Percentiles rank a stretch among this genome's conserved stretches.
These are phyloP conservation scores for Carabus problematicus DNA, from an alignment of 2,888 invertebrate species.

Conservation along the genomic window DNA sequence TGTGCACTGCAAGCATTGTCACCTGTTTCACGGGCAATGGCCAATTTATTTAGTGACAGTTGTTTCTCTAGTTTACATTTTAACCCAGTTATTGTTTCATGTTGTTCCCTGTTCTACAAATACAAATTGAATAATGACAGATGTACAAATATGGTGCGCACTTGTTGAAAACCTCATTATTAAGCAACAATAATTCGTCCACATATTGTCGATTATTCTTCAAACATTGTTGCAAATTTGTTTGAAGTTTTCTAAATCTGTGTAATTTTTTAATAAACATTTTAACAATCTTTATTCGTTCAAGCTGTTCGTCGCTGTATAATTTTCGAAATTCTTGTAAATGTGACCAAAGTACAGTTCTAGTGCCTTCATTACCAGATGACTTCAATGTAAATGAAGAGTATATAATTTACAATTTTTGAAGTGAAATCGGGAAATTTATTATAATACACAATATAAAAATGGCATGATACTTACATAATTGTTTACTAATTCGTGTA, in stretches of 20 bases:
- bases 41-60: conserved; percentile 6
- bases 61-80: conserved; percentile 20
- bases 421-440: too few relatives aligned
- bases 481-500: conserved; percentile 27
- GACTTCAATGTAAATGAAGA: conserved; percentile 2
- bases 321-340: not conserved
- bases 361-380: not conserved
- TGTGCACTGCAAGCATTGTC: not conserved
- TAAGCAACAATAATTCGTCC: conserved; percentile 5
- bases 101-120: conserved; percentile 28
- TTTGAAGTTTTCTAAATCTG: not conserved
- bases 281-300: not conserved
- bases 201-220: conserved; percentile 11
- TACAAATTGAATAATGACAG: conserved; percentile 3
- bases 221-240: conserved; percentile 24
- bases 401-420: too few relatives aligned
- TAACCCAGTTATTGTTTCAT: conserved; percentile 17
- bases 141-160: too few relatives aligned
- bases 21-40: not conserved
- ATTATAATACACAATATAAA: not conserved
- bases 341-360: not conserved
- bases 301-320: not conserved
- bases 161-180: conserved; percentile 1
- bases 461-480: conserved; percentile 24
- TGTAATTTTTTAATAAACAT: not conserved